A percentile compares a stretch with the other conserved stretches of the same genome.
phyloP scores from a whole-genome alignment of 2,888 invertebrate species.

The Rapana venosa region DNA sequence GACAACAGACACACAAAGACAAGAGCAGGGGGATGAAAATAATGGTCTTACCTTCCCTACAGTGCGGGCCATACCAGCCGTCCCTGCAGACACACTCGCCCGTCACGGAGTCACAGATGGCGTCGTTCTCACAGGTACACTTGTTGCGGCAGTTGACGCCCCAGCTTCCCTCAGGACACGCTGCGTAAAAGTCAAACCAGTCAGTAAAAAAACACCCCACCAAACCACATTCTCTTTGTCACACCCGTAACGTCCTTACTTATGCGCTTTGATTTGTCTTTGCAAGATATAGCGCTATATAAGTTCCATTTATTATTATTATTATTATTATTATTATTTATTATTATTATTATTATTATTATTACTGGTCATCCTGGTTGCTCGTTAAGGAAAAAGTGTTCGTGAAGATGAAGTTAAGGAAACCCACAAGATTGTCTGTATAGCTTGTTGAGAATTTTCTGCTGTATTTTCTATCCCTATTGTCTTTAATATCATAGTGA shows the following conservation, averaged over 20 bases:
- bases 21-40: not conserved
- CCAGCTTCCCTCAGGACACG: conserved; percentile 71
- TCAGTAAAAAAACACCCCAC: not conserved
- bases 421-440: too few species aligned
- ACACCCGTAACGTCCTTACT: too few species aligned
- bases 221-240: not conserved
- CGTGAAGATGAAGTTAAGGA: too few species aligned
- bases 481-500: too few species aligned
- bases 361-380: not conserved
- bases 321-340: too few species aligned
- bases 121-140: conserved; percentile 73
- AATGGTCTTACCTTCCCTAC: conserved; percentile 65
- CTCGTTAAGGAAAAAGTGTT: not conserved
- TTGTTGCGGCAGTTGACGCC: conserved; percentile 72
- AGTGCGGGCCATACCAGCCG: conserved; percentile 75
- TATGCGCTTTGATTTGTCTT: too few species aligned
- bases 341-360: too few species aligned
- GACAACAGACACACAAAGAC: not conserved
- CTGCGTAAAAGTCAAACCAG: conserved; percentile 50
- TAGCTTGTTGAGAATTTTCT: too few species aligned
- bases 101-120: conserved; percentile 71
- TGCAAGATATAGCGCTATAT: too few species aligned
- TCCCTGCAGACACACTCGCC: conserved; percentile 77
- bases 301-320: too few species aligned
- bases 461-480: too few species aligned